A percentile compares a stretch with the other conserved stretches of the same genome.
Evolutionary conservation across 2,888 invertebrate genomes (phyloP).

Genomic region (Tetrapedia diversipes): DNA sequence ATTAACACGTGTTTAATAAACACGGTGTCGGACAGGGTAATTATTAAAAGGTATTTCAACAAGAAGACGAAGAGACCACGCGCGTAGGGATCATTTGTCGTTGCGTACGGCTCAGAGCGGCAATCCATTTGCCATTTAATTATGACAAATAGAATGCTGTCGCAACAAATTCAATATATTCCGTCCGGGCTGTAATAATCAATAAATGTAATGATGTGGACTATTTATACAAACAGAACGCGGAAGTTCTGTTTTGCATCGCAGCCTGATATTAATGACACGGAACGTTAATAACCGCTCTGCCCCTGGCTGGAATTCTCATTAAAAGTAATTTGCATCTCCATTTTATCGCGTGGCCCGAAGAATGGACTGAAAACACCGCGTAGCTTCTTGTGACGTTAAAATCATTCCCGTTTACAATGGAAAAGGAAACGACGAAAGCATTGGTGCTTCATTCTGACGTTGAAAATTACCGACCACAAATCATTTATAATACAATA

Average conservation of each 20-base stretch:
- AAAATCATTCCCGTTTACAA: neutral
- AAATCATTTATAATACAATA: neutral
- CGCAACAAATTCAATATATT: conserved; percentile 49
- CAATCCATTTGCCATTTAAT: conserved; percentile 43
- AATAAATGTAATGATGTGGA: conserved; percentile 45
- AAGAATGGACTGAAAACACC: neutral
- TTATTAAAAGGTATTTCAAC: conserved; percentile 1
- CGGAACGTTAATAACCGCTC: conserved; percentile 44
- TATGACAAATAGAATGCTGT: conserved; percentile 50
- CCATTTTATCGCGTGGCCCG: conserved; percentile 28
- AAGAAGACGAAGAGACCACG: neutral
- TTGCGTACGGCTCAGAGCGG: conserved; percentile 7
- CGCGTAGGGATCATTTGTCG: conserved; percentile 33
- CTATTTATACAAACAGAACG: conserved; percentile 50
- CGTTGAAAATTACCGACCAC: no score
- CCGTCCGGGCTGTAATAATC: conserved; percentile 35
- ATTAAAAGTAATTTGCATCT: conserved; percentile 47
- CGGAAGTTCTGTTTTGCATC: conserved; percentile 48
- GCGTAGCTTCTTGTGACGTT: neutral
- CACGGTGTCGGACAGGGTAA: neutral
- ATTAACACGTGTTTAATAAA: neutral
- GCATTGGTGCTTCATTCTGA: no score
- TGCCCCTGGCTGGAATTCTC: conserved; percentile 50
- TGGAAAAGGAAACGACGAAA: no score
- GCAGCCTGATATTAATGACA: conserved; percentile 51